Evolutionary conservation across 2,888 invertebrate species (phyloP).

Genomic region (Tenthredo distinguenda): DNA sequence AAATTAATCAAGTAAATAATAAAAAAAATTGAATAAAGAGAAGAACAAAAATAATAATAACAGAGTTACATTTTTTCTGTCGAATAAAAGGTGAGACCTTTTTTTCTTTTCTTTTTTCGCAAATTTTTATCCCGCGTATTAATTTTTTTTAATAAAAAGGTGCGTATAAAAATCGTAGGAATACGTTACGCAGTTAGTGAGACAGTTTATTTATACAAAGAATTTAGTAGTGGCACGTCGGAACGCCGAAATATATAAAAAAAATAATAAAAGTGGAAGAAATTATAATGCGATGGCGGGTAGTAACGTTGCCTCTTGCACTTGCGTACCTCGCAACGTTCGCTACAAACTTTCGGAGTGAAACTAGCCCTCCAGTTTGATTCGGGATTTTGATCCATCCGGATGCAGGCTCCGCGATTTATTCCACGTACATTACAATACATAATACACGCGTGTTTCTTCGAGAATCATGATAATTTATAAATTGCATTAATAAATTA

Average conservation of each 20-base stretch:
- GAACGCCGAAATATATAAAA: background rate
- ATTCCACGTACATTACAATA: background rate
- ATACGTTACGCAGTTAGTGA: background rate
- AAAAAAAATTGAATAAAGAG: background rate
- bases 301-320: slow-evolving; percentile 4
- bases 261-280: background rate
- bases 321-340: slow-evolving; percentile 44
- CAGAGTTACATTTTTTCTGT: background rate
- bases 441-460: background rate
- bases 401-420: background rate
- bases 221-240: background rate
- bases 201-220: background rate
- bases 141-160: too few species aligned
- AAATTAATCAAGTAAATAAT: background rate
- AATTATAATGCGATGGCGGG: slow-evolving; percentile 18
- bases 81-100: too few species aligned
- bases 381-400: background rate
- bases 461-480: background rate
- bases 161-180: too few species aligned
- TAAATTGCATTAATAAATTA: too few species aligned
- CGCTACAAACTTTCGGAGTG: slow-evolving; percentile 37
- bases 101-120: too few species aligned
- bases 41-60: background rate
- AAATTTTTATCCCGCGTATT: too few species aligned
- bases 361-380: background rate